Evolutionary conservation across 2,888 invertebrate species (phyloP), one percentile per base, ranked within the genome.

Genomic region (Andrena haemorrhoa): DNA sequence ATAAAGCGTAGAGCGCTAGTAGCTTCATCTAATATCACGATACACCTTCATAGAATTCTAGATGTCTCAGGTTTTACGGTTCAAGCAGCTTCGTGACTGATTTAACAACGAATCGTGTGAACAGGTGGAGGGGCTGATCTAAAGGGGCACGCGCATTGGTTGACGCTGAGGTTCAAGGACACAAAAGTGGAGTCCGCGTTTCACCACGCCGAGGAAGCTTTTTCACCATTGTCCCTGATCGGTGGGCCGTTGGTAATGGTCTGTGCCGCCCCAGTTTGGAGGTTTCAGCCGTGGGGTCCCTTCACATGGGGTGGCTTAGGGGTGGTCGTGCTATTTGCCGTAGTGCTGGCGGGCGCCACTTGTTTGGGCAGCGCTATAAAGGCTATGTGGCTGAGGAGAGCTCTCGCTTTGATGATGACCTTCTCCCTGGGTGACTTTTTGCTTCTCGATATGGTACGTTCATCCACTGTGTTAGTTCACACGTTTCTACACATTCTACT

Each of bases 101-200:
- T 29, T 66, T 16, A 8, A 6, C 10, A 29, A 49, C 3, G 16
- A 56, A 47, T 56, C 12, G 31, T 31, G n/a, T 20, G 41, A 41
- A 7, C 91, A 96, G 96, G 92, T 63, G 92, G 92, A 4, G 92
- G 89, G 0, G 90, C 91, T 3, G 96, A 97, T 91, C 93, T 97
- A 71, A 95, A 95, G 73, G 96, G 96, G 87, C 96, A 96, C 89
- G 96, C 96, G 16, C 96, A 95, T 84, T 95, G 96, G 89, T 93
- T 96, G 75, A 95, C 95, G 49, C 93, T 97, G 75, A 95, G 95
- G 82, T 97, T 97, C 94, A 95, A 95, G 85, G 96, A 96, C 89
- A 94, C 94, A 0, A 95, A 95, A 74, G 95, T 96, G 86, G 97
- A 97, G 93, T 94, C 95, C 74, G 96, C 96, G 64, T 97, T 97